These are phyloP conservation scores for Oscheius sp. DNA, from an alignment of 2,888 invertebrate species.

Conservation along the genomic window DNA sequence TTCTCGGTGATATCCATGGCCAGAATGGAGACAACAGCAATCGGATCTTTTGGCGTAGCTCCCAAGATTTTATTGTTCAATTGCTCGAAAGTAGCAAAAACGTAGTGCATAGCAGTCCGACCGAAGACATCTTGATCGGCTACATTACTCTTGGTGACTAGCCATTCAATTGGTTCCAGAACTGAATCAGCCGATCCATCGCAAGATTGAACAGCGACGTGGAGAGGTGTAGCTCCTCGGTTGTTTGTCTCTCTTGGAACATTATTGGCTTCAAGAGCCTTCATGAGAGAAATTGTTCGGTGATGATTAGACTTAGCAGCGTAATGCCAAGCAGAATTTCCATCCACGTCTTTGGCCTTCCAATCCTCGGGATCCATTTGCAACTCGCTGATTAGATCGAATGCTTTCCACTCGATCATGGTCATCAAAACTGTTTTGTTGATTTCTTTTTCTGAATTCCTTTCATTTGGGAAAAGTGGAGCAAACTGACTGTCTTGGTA, in stretches of 20 bases:
- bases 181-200: constrained; percentile 44
- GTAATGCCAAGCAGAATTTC: constrained; percentile 47
- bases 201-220: constrained; percentile 71
- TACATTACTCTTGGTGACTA: constrained; percentile 31
- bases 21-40: constrained; percentile 52
- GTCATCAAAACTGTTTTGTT: constrained; percentile 38
- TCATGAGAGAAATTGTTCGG: constrained; percentile 44
- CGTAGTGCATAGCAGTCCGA: constrained; percentile 73
- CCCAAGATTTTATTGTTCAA: constrained; percentile 28
- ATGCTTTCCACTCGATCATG: constrained; percentile 38
- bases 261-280: constrained; percentile 33
- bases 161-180: constrained; percentile 47
- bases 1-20: constrained; percentile 18
- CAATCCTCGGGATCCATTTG: constrained; percentile 30
- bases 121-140: constrained; percentile 45
- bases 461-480: neutral
- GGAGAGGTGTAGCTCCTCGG: constrained; percentile 71
- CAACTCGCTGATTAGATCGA: constrained; percentile 35
- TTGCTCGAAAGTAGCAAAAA: constrained; percentile 67
- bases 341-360: constrained; percentile 34
- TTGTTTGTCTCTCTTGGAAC: constrained; percentile 32
- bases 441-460: constrained; percentile 28
- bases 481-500: constrained; percentile 1
- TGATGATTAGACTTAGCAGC: constrained; percentile 41
- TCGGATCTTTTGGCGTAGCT: constrained; percentile 48